Base-by-base conservation (phyloP, 2,888 invertebrate species). In the Sesia bembeciformis region DNA sequence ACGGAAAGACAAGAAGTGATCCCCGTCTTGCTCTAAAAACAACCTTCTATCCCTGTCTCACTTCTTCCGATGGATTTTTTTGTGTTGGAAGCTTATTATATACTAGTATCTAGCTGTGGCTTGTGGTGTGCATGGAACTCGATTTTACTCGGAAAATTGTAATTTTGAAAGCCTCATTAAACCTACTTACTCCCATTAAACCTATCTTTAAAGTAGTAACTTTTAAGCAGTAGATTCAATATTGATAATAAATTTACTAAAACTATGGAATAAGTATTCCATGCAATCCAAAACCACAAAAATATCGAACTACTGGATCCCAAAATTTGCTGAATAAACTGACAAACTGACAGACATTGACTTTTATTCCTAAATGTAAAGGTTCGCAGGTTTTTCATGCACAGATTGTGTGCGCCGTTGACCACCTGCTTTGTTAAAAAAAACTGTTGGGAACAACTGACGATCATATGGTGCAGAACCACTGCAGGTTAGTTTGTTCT, bases 1-100 rank as follows among this genome's bases (percentile, higher is more conserved):
- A 81, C 85, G 86, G 88, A 85, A 86, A 84, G 82, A 81, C 77
- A 78, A 67, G 71, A 60, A 65, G 58, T 66, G 61, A 52, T 54
- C 53, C 53, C 66, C 60, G 56, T 78, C 78, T 68, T 74, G 40
- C 59, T 82, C 72, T 70, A 63, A 64, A 57, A 55, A 57, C 59
- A 56, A 64, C 57, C 60, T 53, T 55, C 61, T 58, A 60, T 74
- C 73, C 72, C 78, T 62, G 61, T 70, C 72, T 72, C 66, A 57
- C 71, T 64, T 71, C 56, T 56, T 58, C 53, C 43, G 43, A 43
- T 23, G 43, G 6, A 39, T 52, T 43, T 43, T n/a, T 39, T 52
- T 43, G 8, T 39, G 5, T 42, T 41, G 43, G 5, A 39, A 40
- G 39, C 2, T 5, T 23, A 23, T 23, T 1, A 23, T 2, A 23